phyloP scores from a whole-genome alignment of 2,113 vertebrate genomes.

The Xerus inauris region DNA sequence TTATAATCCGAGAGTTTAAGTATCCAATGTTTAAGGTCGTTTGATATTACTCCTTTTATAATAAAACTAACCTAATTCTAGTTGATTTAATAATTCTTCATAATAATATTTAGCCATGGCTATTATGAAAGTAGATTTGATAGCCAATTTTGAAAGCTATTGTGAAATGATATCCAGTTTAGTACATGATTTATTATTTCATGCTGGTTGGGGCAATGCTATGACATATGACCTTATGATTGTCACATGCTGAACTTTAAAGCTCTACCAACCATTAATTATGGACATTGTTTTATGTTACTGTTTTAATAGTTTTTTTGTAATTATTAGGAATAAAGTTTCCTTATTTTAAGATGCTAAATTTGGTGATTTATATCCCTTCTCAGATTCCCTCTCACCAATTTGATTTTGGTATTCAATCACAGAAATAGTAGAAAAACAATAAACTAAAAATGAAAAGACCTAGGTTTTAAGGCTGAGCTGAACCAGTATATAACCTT shows the following conservation, averaged over 20 bases:
- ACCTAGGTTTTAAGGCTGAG: constrained; percentile 6
- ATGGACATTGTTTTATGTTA: background rate
- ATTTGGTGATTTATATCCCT: background rate
- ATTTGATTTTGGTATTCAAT: background rate
- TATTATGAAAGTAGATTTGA: constrained; percentile 78
- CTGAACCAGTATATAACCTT: background rate
- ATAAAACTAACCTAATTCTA: constrained; percentile 75
- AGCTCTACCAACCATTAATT: background rate
- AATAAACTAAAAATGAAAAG: background rate
- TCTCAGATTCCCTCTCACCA: background rate
- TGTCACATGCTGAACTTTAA: constrained; percentile 58
- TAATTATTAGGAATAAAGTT: constrained; percentile 15
- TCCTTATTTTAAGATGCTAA: constrained; percentile 39
- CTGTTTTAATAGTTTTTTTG: constrained; percentile 47
- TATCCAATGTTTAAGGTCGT: background rate
- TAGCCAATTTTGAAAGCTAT: constrained; percentile 77
- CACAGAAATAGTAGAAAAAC: background rate
- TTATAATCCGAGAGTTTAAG: background rate
- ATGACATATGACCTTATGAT: constrained; percentile 64
- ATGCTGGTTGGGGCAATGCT: constrained; percentile 30
- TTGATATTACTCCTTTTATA: constrained; percentile 51
- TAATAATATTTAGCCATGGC: constrained; percentile 63
- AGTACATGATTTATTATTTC: constrained; percentile 67
- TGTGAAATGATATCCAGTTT: constrained; percentile 71
- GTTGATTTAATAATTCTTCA: constrained; percentile 76